Percentiles rank a stretch among this genome's conserved stretches.
These are phyloP conservation scores for Apis florea DNA, from an alignment of 1,140 invertebrate genomes.

Conservation along the genomic window DNA sequence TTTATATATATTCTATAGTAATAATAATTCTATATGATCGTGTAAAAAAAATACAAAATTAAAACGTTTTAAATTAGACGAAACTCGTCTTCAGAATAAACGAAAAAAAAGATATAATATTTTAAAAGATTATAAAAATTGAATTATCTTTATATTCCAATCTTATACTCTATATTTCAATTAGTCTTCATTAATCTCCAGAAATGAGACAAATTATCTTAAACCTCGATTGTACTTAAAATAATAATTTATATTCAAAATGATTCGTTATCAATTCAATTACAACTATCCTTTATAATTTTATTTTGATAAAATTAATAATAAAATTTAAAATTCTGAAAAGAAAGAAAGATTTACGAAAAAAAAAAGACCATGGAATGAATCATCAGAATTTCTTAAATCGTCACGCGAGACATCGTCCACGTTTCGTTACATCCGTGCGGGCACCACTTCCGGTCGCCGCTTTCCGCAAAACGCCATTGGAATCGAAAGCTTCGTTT, in stretches of 20 bases:
- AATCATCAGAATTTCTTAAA: conserved; percentile 8
- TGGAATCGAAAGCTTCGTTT: conserved; percentile 28
- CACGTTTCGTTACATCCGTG: conserved; percentile 7
- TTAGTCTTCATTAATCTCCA: neutral
- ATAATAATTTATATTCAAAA: neutral
- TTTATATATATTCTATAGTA: too few relatives aligned
- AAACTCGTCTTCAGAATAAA: neutral
- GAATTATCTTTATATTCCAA: neutral
- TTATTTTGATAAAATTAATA: neutral
- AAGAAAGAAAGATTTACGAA: neutral
- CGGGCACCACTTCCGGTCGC: neutral
- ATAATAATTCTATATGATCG: neutral
- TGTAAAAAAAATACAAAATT: neutral
- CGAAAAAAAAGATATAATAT: neutral
- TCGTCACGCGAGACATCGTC: conserved; percentile 8
- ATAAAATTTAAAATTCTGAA: neutral
- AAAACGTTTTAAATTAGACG: neutral
- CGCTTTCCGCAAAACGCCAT: conserved; percentile 8
- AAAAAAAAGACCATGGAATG: neutral
- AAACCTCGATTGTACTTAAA: neutral
- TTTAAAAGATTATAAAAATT: neutral
- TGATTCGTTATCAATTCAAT: neutral
- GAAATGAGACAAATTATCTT: neutral
- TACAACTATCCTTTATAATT: neutral
- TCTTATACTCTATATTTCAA: neutral